Percentiles rank a stretch among this genome's conserved stretches.
These are phyloP conservation scores for Ectemnius continuus DNA, from an alignment of 2,888 invertebrate genomes.

Conservation along the genomic window DNA sequence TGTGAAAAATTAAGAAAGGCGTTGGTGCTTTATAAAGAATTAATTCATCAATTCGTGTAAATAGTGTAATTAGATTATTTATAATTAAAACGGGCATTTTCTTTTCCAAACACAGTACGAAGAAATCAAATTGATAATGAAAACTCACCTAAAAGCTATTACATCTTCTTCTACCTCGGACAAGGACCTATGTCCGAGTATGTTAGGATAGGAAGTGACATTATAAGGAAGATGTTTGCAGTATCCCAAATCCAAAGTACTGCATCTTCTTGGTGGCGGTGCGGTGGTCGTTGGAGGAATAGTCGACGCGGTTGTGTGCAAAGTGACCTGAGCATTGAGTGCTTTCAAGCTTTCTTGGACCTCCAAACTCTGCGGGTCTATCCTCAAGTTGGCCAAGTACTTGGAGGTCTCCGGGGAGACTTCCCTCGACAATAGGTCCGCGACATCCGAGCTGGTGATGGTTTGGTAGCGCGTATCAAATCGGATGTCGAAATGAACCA, in stretches of 20 bases:
- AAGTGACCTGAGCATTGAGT: slow-evolving; percentile 74
- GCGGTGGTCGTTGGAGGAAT: slow-evolving; percentile 79
- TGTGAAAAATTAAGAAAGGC: too few relatives aligned
- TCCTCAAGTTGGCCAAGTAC: slow-evolving; percentile 83
- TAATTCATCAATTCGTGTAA: neutral
- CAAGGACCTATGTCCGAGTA: slow-evolving; percentile 83
- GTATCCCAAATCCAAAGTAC: slow-evolving; percentile 83
- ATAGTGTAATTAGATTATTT: too few relatives aligned
- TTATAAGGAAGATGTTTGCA: slow-evolving; percentile 88
- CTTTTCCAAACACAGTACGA: too few relatives aligned
- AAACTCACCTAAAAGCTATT: slow-evolving; percentile 83
- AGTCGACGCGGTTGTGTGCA: slow-evolving; percentile 70
- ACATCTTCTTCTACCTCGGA: slow-evolving; percentile 86
- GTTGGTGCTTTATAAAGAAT: too few relatives aligned
- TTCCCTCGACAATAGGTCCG: slow-evolving; percentile 84
- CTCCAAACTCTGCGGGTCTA: slow-evolving; percentile 83
- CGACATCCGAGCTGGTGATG: slow-evolving; percentile 84
- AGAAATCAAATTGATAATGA: neutral
- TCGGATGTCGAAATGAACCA: slow-evolving; percentile 91
- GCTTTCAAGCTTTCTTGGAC: slow-evolving; percentile 80
- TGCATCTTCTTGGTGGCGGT: slow-evolving; percentile 84
- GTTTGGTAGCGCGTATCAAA: slow-evolving; percentile 87
- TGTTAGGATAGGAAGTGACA: slow-evolving; percentile 90
- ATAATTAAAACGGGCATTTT: too few relatives aligned
- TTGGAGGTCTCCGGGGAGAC: slow-evolving; percentile 80